phyloP scores from a whole-genome alignment of 1,140 invertebrate species.

The Drosophila ercepeae region DNA sequence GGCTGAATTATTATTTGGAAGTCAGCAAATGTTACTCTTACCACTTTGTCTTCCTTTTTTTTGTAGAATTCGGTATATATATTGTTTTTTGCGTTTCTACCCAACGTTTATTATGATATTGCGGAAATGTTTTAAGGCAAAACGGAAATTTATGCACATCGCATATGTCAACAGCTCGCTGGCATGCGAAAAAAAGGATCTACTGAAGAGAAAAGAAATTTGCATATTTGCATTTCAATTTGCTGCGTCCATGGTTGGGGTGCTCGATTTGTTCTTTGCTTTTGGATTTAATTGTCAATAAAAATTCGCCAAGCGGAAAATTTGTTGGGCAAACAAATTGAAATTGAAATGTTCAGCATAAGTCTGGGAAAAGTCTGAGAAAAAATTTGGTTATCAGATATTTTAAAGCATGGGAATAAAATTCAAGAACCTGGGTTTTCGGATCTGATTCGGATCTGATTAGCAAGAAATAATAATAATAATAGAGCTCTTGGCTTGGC shows the following conservation, averaged over 20 bases:
- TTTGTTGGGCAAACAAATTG: constrained; percentile 83
- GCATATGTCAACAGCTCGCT: constrained; percentile 76
- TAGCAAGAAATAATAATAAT: background rate
- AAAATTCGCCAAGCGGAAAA: constrained; percentile 83
- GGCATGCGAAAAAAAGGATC: constrained; percentile 14
- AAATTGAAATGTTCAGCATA: constrained; percentile 65
- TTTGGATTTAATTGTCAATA: constrained; percentile 82
- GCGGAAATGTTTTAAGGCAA: constrained; percentile 72
- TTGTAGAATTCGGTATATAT: constrained; percentile 45
- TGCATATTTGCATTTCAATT: constrained; percentile 82
- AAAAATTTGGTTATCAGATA: constrained; percentile 14
- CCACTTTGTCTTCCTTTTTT: constrained; percentile 41
- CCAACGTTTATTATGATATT: constrained; percentile 81
- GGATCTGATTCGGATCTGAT: too few species aligned
- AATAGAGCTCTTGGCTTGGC: background rate
- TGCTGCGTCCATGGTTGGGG: constrained; percentile 40
- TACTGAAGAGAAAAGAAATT: constrained; percentile 52
- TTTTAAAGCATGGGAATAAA: constrained; percentile 15
- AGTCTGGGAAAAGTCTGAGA: constrained; percentile 45
- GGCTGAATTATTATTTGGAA: constrained; percentile 74
- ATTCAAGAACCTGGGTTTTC: background rate
- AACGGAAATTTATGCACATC: constrained; percentile 73
- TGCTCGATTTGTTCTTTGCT: constrained; percentile 44
- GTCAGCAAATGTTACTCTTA: constrained; percentile 59
- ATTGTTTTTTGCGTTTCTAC: constrained; percentile 38